Conservation (phyloP, 2,113 vertebrate genomes). For the Lamprotornis superbus region DNA sequence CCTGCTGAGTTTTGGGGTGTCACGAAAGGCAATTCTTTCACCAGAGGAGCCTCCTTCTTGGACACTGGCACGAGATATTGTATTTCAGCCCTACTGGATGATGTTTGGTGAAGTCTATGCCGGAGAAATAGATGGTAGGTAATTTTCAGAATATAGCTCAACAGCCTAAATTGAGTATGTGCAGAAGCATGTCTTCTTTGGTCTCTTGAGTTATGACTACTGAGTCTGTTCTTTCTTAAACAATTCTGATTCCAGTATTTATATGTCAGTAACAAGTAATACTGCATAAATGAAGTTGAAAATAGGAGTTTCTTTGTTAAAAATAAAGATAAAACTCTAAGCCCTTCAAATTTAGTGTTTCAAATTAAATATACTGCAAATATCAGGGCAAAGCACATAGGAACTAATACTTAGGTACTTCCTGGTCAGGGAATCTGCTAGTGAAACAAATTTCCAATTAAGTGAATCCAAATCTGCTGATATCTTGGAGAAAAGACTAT, state of each 20-base stretch:
- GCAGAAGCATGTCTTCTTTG: not conserved
- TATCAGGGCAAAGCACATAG: not conserved
- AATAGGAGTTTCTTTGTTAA: not conserved
- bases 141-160: not conserved
- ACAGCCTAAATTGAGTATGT: not conserved
- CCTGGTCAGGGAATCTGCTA: not conserved
- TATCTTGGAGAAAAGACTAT: not conserved
- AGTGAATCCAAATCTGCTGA: not conserved
- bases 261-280: not conserved
- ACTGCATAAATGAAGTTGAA: not conserved
- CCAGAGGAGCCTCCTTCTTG: slow-evolving; percentile 88
- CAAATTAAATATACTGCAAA: not conserved
- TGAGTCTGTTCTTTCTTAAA: not conserved
- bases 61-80: slow-evolving; percentile 86
- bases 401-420: not conserved
- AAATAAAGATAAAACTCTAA: not conserved
- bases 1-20: slow-evolving; percentile 91
- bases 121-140: slow-evolving; percentile 85
- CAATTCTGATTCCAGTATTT: not conserved
- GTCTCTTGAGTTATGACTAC: not conserved
- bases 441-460: not conserved
- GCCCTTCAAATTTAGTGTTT: not conserved
- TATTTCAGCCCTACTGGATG: slow-evolving; percentile 98
- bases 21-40: slow-evolving; percentile 92
- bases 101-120: slow-evolving; percentile 98